Conservation (phyloP, 2,888 invertebrate species). For the Argyra leucocephala region DNA sequence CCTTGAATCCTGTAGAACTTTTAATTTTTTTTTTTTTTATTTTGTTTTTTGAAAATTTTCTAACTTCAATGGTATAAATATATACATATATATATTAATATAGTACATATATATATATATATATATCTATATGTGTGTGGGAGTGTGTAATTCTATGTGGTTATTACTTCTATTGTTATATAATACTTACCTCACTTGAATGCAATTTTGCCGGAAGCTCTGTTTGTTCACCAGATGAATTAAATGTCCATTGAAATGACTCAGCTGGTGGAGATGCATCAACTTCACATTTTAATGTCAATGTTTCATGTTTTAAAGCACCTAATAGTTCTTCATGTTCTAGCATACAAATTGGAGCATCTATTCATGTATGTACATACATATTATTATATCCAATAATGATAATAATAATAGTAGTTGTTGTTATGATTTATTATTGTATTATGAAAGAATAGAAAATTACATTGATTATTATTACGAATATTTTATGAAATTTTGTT, state of each 20-base stretch:
- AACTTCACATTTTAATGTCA: slow-evolving; percentile 73
- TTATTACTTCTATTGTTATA: neutral
- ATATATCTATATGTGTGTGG: neutral
- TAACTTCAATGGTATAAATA: neutral
- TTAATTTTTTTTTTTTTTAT: no score
- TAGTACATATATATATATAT: no score
- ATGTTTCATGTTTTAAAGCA: slow-evolving; percentile 80
- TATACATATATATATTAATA: no score
- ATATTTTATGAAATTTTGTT: no score
- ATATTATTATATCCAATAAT: no score
- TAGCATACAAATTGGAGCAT: slow-evolving; percentile 63
- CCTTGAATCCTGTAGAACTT: no score
- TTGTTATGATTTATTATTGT: no score
- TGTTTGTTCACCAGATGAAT: slow-evolving; percentile 78
- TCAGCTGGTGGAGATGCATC: slow-evolving; percentile 80
- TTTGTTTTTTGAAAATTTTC: neutral
- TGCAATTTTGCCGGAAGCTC: slow-evolving; percentile 59
- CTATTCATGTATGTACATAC: no score
- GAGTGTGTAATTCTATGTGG: neutral
- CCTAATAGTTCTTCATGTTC: slow-evolving; percentile 74
- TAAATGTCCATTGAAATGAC: slow-evolving; percentile 86
- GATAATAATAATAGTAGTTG: no score
- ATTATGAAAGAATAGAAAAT: no score
- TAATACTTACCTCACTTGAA: slow-evolving; percentile 42
- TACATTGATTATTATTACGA: no score